Percentiles rank a stretch among this genome's conserved stretches.
phyloP scores from a whole-genome alignment of 2,113 vertebrate species.

The Glareola pratincola region DNA sequence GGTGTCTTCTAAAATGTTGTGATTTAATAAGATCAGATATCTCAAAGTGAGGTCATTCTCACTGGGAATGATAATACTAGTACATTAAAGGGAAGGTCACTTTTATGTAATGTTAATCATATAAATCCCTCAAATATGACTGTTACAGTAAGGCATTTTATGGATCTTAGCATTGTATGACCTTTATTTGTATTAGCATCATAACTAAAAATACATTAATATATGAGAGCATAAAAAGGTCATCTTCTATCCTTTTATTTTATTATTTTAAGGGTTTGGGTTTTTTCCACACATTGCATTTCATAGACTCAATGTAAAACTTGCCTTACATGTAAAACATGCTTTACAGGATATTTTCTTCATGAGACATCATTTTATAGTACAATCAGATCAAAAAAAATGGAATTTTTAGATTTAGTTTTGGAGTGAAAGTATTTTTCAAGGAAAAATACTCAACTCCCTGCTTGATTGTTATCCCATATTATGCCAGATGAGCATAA shows the following conservation, averaged over 20 bases:
- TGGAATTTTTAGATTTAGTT: not conserved
- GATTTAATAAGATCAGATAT: slow-evolving; percentile 13
- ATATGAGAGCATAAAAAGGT: not conserved
- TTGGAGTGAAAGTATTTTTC: not conserved
- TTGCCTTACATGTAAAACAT: not conserved
- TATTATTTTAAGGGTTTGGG: not conserved
- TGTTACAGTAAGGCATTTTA: not conserved
- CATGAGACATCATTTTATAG: not conserved
- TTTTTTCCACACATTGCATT: not conserved
- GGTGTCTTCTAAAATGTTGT: not conserved
- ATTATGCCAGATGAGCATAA: not conserved
- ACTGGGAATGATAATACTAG: not conserved
- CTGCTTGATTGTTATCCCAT: not conserved
- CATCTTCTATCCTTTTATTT: not conserved
- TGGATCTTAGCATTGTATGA: not conserved
- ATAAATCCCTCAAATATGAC: slow-evolving; percentile 27
- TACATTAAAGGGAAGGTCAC: slow-evolving; percentile 21
- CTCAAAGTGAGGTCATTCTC: slow-evolving; percentile 14
- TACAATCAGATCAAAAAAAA: not conserved
- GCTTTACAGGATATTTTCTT: not conserved
- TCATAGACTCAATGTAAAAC: not conserved
- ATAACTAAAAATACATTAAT: not conserved
- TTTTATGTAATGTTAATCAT: slow-evolving; percentile 7
- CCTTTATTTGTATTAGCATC: slow-evolving; percentile 21
- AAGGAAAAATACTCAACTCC: not conserved